These are phyloP conservation scores for Tympanuchus pallidicinctus DNA, from an alignment of 2,113 vertebrate species.

Conservation along the genomic window DNA sequence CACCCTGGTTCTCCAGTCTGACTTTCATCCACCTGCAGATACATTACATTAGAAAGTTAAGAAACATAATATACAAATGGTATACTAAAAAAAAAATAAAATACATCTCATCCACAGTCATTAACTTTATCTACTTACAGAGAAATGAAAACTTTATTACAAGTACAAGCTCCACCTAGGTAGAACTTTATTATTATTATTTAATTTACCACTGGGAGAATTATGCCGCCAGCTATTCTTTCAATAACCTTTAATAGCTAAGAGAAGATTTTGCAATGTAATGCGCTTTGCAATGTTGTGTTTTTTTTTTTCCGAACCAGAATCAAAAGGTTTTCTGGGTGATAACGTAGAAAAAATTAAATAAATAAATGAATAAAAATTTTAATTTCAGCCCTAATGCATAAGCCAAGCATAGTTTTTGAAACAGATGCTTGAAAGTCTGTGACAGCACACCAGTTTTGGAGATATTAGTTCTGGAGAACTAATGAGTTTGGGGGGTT, in stretches of 20 bases:
- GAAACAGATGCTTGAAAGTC: background rate
- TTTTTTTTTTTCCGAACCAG: background rate
- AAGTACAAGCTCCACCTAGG: background rate
- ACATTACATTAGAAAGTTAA: conserved; percentile 6
- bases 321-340: background rate
- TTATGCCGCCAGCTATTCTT: background rate
- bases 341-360: background rate
- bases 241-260: background rate
- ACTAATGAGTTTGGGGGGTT: too few relatives aligned
- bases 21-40: conserved; percentile 92
- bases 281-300: background rate
- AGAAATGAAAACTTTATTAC: background rate
- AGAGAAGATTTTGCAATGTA: background rate
- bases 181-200: background rate
- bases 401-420: background rate
- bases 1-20: conserved; percentile 98
- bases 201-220: background rate
- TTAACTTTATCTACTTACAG: background rate
- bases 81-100: background rate
- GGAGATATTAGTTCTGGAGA: background rate
- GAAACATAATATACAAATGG: background rate
- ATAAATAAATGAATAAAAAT: background rate
- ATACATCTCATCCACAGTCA: background rate
- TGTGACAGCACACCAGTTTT: background rate
- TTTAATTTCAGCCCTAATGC: background rate